These are phyloP conservation scores for Tenodera sinensis DNA, from an alignment of 2,888 invertebrate species.

Conservation along the genomic window DNA sequence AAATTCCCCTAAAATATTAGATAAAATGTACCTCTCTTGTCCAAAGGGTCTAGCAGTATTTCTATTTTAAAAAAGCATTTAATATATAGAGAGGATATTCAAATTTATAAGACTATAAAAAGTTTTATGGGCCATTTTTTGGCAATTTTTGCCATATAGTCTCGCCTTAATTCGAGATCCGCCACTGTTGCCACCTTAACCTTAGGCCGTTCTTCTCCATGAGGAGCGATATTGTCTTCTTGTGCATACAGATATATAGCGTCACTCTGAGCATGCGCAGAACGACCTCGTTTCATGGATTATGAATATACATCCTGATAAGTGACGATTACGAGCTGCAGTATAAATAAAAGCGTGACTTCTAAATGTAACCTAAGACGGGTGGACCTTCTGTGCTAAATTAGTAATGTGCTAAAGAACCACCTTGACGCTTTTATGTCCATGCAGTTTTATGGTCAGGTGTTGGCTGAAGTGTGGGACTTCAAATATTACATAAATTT, in stretches of 20 bases:
- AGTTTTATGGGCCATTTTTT: no score
- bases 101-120: no score
- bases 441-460: not conserved
- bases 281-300: not conserved
- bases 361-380: not conserved
- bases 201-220: not conserved
- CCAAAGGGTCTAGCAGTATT: no score
- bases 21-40: no score
- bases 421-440: not conserved
- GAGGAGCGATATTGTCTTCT: not conserved
- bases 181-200: not conserved
- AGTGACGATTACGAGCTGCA: not conserved
- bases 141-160: no score
- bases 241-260: not conserved
- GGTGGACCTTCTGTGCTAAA: not conserved
- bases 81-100: no score
- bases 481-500: no score
- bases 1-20: no score
- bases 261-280: not conserved
- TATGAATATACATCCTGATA: conserved; percentile 5
- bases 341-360: not conserved
- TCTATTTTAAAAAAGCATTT: no score
- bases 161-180: not conserved
- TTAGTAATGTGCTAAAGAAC: not conserved
- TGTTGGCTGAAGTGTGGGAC: no score